Evolutionary conservation across 1,140 invertebrate genomes (phyloP).

Genomic region (Epicauta chinensis): DNA sequence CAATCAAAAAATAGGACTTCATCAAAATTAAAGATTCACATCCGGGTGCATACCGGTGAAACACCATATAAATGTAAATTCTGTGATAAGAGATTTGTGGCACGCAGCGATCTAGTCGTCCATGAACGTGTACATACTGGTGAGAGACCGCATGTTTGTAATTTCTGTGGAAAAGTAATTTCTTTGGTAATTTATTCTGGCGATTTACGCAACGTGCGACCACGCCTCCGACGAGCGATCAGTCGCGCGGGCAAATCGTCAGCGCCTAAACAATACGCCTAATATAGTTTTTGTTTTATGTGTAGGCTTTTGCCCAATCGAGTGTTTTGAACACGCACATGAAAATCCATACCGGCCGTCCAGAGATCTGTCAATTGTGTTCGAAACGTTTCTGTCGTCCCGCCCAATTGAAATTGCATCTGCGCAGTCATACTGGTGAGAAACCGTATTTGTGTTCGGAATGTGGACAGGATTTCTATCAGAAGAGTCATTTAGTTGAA

Average conservation of each 20-base stretch:
- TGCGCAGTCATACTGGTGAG: conserved; percentile 29
- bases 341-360: conserved; percentile 24
- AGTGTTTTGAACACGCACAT: conserved; percentile 27
- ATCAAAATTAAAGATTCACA: conserved; percentile 36
- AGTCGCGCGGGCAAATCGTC: too few species aligned
- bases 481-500: conserved; percentile 35
- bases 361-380: conserved; percentile 21
- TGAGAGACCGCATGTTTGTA: conserved; percentile 38
- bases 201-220: background rate
- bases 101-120: conserved; percentile 13
- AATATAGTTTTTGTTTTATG: background rate
- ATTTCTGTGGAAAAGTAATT: conserved; percentile 33
- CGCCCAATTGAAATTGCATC: conserved; percentile 20
- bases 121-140: conserved; percentile 26
- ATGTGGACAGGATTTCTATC: conserved; percentile 33
- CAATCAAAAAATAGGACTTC: background rate
- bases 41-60: conserved; percentile 40
- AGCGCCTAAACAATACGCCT: too few species aligned
- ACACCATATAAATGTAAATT: conserved; percentile 23
- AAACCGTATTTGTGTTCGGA: conserved; percentile 34
- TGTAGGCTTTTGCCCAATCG: conserved; percentile 22
- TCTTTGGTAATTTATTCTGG: too few species aligned
- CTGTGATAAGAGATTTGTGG: conserved; percentile 16
- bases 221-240: too few species aligned
- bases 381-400: conserved; percentile 23